Evolutionary conservation across 1,140 invertebrate genomes (phyloP).

Genomic region (Diorhabda elongata): DNA sequence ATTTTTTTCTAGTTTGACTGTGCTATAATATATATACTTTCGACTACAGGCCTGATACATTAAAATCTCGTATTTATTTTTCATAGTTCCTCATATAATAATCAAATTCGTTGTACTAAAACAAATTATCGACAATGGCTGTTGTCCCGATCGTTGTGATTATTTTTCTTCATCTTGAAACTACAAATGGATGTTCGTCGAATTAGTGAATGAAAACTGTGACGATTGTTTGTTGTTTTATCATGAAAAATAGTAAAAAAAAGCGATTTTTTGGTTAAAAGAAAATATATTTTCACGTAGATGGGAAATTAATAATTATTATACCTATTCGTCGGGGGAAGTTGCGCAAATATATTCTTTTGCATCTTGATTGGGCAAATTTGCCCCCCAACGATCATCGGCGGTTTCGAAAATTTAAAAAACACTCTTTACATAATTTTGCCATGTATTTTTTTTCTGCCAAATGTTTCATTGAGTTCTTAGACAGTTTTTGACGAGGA

Average conservation of each 20-base stretch:
- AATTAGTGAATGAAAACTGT: background rate
- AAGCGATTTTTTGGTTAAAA: no score
- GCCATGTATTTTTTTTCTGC: no score
- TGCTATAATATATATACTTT: background rate
- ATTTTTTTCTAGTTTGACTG: background rate
- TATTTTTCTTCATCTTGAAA: conserved; percentile 13
- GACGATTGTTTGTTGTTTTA: background rate
- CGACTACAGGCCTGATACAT: conserved; percentile 18
- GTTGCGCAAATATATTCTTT: no score
- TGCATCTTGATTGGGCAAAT: no score
- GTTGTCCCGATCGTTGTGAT: conserved; percentile 3
- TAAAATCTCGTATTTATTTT: conserved; percentile 23
- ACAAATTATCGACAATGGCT: conserved; percentile 1
- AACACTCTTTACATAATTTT: no score
- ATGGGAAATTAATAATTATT: no score
- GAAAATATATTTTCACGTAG: no score
- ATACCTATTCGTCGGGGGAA: no score
- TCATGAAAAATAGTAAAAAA: background rate
- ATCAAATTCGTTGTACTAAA: conserved; percentile 16
- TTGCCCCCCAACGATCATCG: no score
- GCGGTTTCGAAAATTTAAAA: no score
- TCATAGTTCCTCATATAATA: conserved; percentile 16
- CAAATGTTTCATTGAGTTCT: no score
- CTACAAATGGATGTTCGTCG: background rate
- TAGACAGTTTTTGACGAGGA: no score